phyloP scores from a whole-genome alignment of 2,888 invertebrate species.

The Caenorhabditis wallacei region DNA sequence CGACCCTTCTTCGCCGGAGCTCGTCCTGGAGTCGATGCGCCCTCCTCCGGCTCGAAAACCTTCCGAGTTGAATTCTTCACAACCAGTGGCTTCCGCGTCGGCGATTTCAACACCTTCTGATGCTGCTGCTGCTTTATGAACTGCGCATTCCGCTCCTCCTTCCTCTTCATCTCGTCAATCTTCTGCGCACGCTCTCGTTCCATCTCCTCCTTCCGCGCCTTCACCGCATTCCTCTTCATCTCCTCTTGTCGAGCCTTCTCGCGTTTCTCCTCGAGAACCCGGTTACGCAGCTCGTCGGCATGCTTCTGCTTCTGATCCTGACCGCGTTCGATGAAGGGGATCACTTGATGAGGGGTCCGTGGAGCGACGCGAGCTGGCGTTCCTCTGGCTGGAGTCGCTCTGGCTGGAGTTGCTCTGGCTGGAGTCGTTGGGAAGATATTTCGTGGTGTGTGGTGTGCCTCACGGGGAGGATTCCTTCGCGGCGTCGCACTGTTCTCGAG shows the following conservation, averaged over 20 bases:
- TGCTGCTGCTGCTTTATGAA: slow-evolving; percentile 26
- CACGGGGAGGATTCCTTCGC: slow-evolving; percentile 18
- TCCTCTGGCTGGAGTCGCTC: not conserved
- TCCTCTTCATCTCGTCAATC: slow-evolving; percentile 29
- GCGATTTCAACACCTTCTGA: slow-evolving; percentile 13
- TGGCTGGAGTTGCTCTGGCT: not conserved
- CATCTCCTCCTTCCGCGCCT: slow-evolving; percentile 44
- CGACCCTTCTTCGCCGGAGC: slow-evolving; percentile 43
- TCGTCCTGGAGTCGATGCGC: slow-evolving; percentile 39
- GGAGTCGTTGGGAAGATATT: slow-evolving; percentile 40
- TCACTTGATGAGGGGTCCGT: slow-evolving; percentile 19
- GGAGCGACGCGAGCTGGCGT: slow-evolving; percentile 7
- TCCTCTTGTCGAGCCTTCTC: slow-evolving; percentile 31
- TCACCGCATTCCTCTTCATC: slow-evolving; percentile 26
- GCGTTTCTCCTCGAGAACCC: slow-evolving; percentile 37
- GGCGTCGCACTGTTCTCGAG: slow-evolving; percentile 21
- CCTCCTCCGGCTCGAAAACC: slow-evolving; percentile 12
- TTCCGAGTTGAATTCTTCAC: slow-evolving; percentile 2
- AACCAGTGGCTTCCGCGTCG: slow-evolving; percentile 9
- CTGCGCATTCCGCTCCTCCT: slow-evolving; percentile 35
- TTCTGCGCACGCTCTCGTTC: slow-evolving; percentile 27
- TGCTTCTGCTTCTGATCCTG: slow-evolving; percentile 34
- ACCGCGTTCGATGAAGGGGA: slow-evolving; percentile 3
- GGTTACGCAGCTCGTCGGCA: slow-evolving; percentile 28
- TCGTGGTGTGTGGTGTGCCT: slow-evolving; percentile 36